Percentiles rank a stretch among this genome's conserved stretches.
Evolutionary conservation across 2,888 invertebrate species (phyloP).

Genomic region (Cyaniris semiargus): DNA sequence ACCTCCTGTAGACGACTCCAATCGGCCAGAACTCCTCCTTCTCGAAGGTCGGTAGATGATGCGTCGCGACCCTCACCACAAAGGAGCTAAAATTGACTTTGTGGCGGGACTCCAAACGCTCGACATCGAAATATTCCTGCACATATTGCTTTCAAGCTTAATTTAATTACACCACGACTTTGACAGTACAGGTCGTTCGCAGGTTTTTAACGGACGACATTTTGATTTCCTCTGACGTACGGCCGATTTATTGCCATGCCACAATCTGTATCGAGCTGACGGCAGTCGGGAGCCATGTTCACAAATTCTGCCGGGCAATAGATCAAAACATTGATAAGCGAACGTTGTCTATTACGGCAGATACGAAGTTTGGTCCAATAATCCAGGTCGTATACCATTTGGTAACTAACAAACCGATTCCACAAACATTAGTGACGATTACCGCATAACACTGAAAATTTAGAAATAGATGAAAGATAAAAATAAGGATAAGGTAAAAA

Average conservation of each 20-base stretch:
- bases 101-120: too few species aligned
- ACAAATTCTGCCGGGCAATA: slow-evolving; percentile 24
- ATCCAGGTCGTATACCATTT: neutral
- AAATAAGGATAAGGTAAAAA: neutral
- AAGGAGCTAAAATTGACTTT: too few species aligned
- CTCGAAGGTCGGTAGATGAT: too few species aligned
- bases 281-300: slow-evolving; percentile 31
- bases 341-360: slow-evolving; percentile 3
- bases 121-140: too few species aligned
- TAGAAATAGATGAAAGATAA: neutral
- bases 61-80: too few species aligned
- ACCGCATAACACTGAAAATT: too few species aligned
- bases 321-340: slow-evolving; percentile 10
- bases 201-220: slow-evolving; percentile 37
- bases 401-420: neutral
- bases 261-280: slow-evolving; percentile 26
- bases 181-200: slow-evolving; percentile 29
- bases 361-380: neutral
- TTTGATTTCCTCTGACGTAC: slow-evolving; percentile 39
- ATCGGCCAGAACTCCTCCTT: too few species aligned
- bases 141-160: slow-evolving; percentile 15
- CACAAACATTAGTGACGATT: too few species aligned
- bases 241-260: slow-evolving; percentile 39
- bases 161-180: slow-evolving; percentile 16
- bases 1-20: too few species aligned